Evolutionary conservation across 1,140 invertebrate genomes (phyloP).

Genomic region (Polyergus mexicanus): DNA sequence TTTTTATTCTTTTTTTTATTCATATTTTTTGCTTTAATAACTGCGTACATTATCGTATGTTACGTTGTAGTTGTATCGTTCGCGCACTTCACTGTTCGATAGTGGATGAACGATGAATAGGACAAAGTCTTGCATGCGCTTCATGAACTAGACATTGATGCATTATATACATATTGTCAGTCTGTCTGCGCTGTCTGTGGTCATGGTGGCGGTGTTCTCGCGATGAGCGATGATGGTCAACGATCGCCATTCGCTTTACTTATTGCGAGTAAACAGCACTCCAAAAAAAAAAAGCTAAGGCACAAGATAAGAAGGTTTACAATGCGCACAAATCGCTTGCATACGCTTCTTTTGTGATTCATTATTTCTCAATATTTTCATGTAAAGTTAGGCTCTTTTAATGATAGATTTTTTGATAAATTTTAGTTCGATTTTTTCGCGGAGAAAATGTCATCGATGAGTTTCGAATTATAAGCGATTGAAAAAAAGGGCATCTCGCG

Average conservation of each 20-base stretch:
- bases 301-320: not conserved
- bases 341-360: slow-evolving; percentile 6
- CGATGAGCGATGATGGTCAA: slow-evolving; percentile 59
- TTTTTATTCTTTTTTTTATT: not conserved
- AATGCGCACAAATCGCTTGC: slow-evolving; percentile 45
- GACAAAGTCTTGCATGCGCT: slow-evolving; percentile 68
- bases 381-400: not conserved
- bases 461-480: too few species aligned
- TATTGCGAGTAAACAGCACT: slow-evolving; percentile 3
- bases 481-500: too few species aligned
- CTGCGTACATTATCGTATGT: not conserved
- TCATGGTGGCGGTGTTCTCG: slow-evolving; percentile 80
- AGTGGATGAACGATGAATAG: slow-evolving; percentile 10
- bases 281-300: not conserved
- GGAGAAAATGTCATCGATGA: too few species aligned
- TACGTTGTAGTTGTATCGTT: not conserved
- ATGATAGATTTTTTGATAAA: too few species aligned
- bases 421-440: too few species aligned
- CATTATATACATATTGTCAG: slow-evolving; percentile 64
- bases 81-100: slow-evolving; percentile 2
- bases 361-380: slow-evolving; percentile 10
- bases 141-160: slow-evolving; percentile 62
- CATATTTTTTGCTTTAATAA: not conserved
- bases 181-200: slow-evolving; percentile 75
- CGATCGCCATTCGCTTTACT: slow-evolving; percentile 24